phyloP scores from a whole-genome alignment of 1,140 invertebrate species.

The Zeugodacus cucurbitae region DNA sequence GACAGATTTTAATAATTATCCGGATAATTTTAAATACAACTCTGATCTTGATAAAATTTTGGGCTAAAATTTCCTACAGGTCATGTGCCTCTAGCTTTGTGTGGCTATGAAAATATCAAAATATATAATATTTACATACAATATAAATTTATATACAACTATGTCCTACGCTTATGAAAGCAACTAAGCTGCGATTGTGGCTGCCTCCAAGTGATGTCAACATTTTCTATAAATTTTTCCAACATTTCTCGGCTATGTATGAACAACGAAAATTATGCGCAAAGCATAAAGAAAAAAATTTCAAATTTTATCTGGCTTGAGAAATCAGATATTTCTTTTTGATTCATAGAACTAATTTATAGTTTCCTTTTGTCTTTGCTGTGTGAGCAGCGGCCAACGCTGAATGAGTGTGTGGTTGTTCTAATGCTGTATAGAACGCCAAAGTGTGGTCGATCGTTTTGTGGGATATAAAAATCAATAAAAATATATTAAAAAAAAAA shows the following conservation, averaged over 20 bases:
- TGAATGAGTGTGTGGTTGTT: neutral
- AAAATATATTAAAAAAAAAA: slow-evolving; percentile 45
- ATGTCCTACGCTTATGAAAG: too few species aligned
- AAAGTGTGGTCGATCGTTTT: slow-evolving; percentile 15
- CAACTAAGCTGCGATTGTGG: too few species aligned
- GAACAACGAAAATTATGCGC: neutral
- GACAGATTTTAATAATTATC: too few species aligned
- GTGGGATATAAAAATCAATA: slow-evolving; percentile 42
- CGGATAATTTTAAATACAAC: too few species aligned
- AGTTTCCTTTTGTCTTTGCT: slow-evolving; percentile 54
- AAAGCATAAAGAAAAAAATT: neutral
- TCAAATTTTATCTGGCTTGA: slow-evolving; percentile 13
- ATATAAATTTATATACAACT: too few species aligned
- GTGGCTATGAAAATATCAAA: too few species aligned
- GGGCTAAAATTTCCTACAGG: too few species aligned
- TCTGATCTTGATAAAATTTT: too few species aligned
- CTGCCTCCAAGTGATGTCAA: neutral
- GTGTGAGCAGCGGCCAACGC: neutral
- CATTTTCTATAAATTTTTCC: neutral
- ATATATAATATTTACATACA: too few species aligned
- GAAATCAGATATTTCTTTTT: slow-evolving; percentile 47
- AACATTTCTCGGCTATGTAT: neutral
- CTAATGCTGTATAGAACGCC: neutral
- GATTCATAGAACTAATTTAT: slow-evolving; percentile 66
- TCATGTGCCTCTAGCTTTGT: too few species aligned